Evolutionary conservation across 2,113 vertebrate species (phyloP), one percentile per base, ranked within the genome.

Genomic region (Mungos mungo): DNA sequence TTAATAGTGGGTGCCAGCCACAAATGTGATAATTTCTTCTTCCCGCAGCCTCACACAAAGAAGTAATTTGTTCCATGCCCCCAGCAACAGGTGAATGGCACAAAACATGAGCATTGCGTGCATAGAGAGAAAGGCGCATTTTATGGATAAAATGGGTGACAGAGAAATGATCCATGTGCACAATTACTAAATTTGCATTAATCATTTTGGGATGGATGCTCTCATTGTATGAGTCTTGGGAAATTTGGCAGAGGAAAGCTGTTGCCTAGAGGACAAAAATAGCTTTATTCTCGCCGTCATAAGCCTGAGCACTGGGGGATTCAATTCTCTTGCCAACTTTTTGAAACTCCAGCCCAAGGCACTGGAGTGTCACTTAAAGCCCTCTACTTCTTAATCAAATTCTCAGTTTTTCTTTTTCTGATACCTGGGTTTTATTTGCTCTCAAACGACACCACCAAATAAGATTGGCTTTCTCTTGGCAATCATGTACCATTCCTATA

Each of bases 151-250:
- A 98, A 96, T 90, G 90, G 97, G 95, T 95, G 96, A 97, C 90
- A 86, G 92, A 97, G 96, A 98, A 98, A 96, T 97, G 96, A 97
- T 96, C 97, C 97, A 71, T 96, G 94, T 76, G 96, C 94, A 98
- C 97, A 98, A 97, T 98, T 94, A 98, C 97, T 97, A 96, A 97
- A 98, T 97, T 98, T 98, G 97, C 98, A 98, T 98, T 97, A 96
- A 98, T 98, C 97, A 33, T 96, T 97, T 97, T 54, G 96, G 97
- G 95, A 96, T 97, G 96, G 94, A 96, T 98, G 93, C 95, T 95
- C 72, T 74, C 95, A 98, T 98, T 98, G 97, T 98, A 90, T 94
- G 90, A 96, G 93, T 97, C 95, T 95, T 91, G 94, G 97, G 92
- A 97, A 98, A 97, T 95, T 88, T 98, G 97, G 97, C 97, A 96